Base-by-base conservation (phyloP, 2,113 vertebrate genomes). In the Phalacrocorax brasilianus region DNA sequence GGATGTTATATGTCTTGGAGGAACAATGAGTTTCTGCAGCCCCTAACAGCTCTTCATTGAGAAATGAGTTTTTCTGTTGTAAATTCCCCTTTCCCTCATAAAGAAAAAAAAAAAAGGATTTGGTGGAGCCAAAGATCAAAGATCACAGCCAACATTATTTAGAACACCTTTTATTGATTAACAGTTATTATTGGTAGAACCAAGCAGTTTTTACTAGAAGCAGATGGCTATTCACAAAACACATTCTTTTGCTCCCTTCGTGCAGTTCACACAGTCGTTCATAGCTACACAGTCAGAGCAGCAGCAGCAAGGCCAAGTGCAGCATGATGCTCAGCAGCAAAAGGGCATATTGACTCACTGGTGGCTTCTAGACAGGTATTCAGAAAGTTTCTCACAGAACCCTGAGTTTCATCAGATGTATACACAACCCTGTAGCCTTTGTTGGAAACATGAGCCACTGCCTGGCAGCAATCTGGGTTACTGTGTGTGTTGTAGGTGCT, bases 271-370 rank as follows among this genome's bases (percentile, higher is more conserved):
- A 50, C 21, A 8, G 20, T 35, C 2, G 2, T 27, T 58, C 16
- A 8, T 21, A 73, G 67, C 23, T 28, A 42, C 49, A 9, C 1
- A 1, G 12, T 7, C 1, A 1, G 32, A 89, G 14, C 14, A 28
- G 40, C 70, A 65, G 30, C 6, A 2, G 24, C 1, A 3, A 66
- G 30, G 35, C 17, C 21, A 24, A 49, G 42, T 1, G 1, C 58
- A 65, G 12, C 12, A 13, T 30, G 27, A 33, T 47, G 24, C 28
- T 47, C 85, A 49, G n/a, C 19, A 65, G 28, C 42, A 65, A 40
- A 65, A 49, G 30, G 23, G 8, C 1, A 2, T 40, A 23, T 47
- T n/a, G 58, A 42, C 58, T 30, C 30, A 30, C 17, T 17, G 8
- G 26, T 65, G 76, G 30, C 67, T 65, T 65, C 67, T 35, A 56